These are phyloP conservation scores for Pseudomyrmex sp. DNA, from an alignment of 1,140 invertebrate species.

Conservation along the genomic window DNA sequence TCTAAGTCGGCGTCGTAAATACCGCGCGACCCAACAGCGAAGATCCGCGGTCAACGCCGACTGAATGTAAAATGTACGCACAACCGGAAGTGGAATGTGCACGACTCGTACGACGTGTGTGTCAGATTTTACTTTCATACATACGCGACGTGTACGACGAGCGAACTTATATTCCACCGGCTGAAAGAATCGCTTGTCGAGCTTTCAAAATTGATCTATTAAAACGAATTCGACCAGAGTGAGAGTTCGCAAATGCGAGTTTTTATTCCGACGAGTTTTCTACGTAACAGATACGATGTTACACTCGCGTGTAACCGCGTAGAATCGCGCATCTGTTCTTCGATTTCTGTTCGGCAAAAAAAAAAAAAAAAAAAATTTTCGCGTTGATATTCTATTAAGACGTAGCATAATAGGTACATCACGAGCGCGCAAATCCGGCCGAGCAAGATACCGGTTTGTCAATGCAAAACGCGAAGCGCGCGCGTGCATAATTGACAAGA, in stretches of 20 bases:
- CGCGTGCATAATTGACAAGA: constrained; percentile 4
- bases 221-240: constrained; percentile 7
- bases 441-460: constrained; percentile 21
- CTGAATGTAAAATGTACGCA: constrained; percentile 29
- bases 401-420: constrained; percentile 1
- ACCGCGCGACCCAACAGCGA: constrained; percentile 25
- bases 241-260: constrained; percentile 29
- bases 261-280: constrained; percentile 25
- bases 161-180: neutral
- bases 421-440: neutral
- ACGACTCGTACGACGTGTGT: neutral
- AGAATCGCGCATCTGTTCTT: constrained; percentile 17
- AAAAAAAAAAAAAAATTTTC: neutral
- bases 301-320: neutral
- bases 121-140: constrained; percentile 54
- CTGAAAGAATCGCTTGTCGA: constrained; percentile 3
- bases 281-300: neutral
- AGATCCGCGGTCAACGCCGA: neutral
- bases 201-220: neutral
- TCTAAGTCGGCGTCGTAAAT: constrained; percentile 45
- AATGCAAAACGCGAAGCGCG: constrained; percentile 9
- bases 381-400: constrained; percentile 50
- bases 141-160: neutral
- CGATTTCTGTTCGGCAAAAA: neutral
- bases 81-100: constrained; percentile 26